Evolutionary conservation across 2,888 invertebrate species (phyloP), one percentile per base, ranked within the genome.

Genomic region (Leptothorax acervorum): DNA sequence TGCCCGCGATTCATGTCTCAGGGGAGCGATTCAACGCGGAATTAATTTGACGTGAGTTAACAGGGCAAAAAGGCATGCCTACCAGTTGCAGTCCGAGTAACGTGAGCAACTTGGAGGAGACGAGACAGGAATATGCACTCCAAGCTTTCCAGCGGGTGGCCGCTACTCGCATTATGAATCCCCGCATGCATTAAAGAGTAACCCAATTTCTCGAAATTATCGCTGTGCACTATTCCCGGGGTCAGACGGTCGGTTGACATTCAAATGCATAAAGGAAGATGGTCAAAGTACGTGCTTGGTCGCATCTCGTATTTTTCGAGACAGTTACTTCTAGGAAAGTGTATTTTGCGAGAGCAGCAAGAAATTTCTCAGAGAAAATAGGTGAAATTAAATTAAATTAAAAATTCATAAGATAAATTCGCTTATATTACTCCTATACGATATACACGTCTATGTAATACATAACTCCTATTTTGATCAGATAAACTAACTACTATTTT

Each of bases 131-230:
- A 83, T 88, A 79, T 89, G 89, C 88, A 87, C 88, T 89, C 57
- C 51, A 42, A 79, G 71, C 55, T 68, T 62, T 88, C 45, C 31
- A 66, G 73, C 74, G 63, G 82, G 76, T 82, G 15, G 42, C 53
- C 45, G 53, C 45, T 68, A 35, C 18, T 35, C 78, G 73, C 79
- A 86, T 88, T 89, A 88, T 85, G 88, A 89, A 85, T 85, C 78
- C 63, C 76, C 83, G 76, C 84, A 82, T 88, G 87, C 88, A 90
- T 89, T 87, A 89, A 89, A 87, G 88, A 88, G 85, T 92, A 92
- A 91, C 89, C 90, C 87, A 91, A 92, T 92, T 92, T 91, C 84
- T 55, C 75, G 82, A 86, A 91, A 92, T 92, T 92, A 92, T 92
- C 88, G 87, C 89, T 81, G 87, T 85, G 85, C 89, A 85, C 78